A percentile compares a stretch with the other conserved stretches of the same genome.
phyloP scores from a whole-genome alignment of 2,797 vertebrate genomes.

The Thaleichthys pacificus region DNA sequence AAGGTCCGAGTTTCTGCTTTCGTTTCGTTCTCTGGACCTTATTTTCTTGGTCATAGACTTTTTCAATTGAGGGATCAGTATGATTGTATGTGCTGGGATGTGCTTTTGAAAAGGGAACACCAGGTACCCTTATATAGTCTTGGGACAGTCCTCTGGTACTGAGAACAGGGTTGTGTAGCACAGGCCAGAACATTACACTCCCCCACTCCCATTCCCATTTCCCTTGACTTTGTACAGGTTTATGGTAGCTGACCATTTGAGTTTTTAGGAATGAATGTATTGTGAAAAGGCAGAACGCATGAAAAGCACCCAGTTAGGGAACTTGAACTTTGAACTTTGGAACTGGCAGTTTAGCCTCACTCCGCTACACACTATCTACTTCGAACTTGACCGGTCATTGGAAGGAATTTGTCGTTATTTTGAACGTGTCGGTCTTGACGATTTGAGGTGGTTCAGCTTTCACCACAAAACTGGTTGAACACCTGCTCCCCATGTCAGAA shows the following conservation, averaged over 20 bases:
- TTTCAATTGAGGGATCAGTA: slow-evolving; percentile 32
- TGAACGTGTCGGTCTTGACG: slow-evolving; percentile 47
- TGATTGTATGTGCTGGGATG: slow-evolving; percentile 39
- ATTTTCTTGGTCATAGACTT: slow-evolving; percentile 32
- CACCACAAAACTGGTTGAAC: slow-evolving; percentile 13
- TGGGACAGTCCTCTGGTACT: slow-evolving; percentile 24
- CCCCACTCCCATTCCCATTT: slow-evolving; percentile 6
- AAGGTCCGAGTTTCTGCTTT: slow-evolving; percentile 50
- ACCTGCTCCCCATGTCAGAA: slow-evolving; percentile 39
- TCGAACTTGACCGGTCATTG: slow-evolving; percentile 30
- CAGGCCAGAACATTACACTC: slow-evolving; percentile 42
- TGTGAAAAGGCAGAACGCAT: slow-evolving; percentile 45
- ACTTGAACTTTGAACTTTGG: slow-evolving; percentile 42
- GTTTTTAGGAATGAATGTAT: slow-evolving; percentile 41
- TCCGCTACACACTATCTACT: slow-evolving; percentile 19
- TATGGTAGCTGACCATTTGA: slow-evolving; percentile 25
- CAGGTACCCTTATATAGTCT: slow-evolving; percentile 14
- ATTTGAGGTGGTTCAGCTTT: slow-evolving; percentile 18
- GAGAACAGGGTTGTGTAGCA: slow-evolving; percentile 63
- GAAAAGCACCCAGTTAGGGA: slow-evolving; percentile 45
- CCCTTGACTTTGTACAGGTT: slow-evolving; percentile 9
- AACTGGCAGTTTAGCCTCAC: slow-evolving; percentile 12
- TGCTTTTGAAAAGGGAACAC: slow-evolving; percentile 21
- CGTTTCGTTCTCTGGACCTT: slow-evolving; percentile 25
- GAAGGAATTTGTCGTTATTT: slow-evolving; percentile 31